Conservation (phyloP, 1,140 invertebrate genomes). For the Acromyrmex echinatior region DNA sequence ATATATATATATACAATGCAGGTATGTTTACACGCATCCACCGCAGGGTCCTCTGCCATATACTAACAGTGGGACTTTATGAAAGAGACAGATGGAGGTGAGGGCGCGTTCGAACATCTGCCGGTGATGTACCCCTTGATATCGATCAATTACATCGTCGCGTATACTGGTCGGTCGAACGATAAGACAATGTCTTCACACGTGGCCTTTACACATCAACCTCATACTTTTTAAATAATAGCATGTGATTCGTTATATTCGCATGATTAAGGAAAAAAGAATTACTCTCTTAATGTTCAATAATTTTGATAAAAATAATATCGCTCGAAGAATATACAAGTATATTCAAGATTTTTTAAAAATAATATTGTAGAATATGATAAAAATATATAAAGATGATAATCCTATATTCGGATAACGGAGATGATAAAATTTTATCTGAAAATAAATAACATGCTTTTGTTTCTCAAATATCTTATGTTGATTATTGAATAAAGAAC, state of each 20-base stretch:
- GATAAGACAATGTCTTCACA: slow-evolving; percentile 54
- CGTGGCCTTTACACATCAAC: background rate
- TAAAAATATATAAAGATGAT: background rate
- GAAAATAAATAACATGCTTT: background rate
- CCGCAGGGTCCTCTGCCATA: slow-evolving; percentile 20
- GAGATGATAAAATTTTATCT: background rate
- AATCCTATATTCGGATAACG: background rate
- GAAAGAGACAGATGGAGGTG: slow-evolving; percentile 79
- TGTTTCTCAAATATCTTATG: background rate
- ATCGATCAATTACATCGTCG: slow-evolving; percentile 79
- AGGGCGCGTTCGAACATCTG: slow-evolving; percentile 80
- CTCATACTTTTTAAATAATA: slow-evolving; percentile 17
- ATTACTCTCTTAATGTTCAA: background rate
- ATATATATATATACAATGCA: slow-evolving; percentile 26
- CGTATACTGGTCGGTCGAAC: slow-evolving; percentile 42
- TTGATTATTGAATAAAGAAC: background rate
- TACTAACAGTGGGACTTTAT: slow-evolving; percentile 67
- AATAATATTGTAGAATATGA: background rate
- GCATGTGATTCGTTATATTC: background rate
- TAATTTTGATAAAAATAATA: background rate
- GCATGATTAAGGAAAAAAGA: background rate
- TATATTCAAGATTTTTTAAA: background rate
- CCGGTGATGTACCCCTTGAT: slow-evolving; percentile 80
- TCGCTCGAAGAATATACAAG: background rate
- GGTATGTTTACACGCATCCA: slow-evolving; percentile 48